phyloP scores from a whole-genome alignment of 2,797 vertebrate genomes.

The Amphiprion clarkii region DNA sequence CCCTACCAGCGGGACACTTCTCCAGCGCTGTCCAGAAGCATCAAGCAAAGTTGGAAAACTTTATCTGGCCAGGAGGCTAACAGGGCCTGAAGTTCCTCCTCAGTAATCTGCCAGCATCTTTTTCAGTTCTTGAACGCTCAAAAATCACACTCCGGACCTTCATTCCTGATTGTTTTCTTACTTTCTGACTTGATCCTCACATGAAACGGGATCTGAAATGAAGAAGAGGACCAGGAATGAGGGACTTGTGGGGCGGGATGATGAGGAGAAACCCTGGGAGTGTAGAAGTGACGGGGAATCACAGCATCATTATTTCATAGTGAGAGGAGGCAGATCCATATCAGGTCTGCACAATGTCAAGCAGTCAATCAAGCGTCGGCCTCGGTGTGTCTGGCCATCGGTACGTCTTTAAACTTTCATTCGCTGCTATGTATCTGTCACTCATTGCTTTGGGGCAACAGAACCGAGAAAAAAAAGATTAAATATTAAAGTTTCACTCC shows the following conservation, averaged over 20 bases:
- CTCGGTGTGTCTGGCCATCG: conserved; percentile 21
- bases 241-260: conserved; percentile 7
- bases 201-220: neutral
- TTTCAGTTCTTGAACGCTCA: no score
- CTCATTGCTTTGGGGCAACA: conserved; percentile 78
- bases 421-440: conserved; percentile 71
- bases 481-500: conserved; percentile 81
- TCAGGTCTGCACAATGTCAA: conserved; percentile 67
- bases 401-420: conserved; percentile 72
- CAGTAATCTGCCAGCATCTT: no score
- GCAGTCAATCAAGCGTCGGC: conserved; percentile 60
- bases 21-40: neutral
- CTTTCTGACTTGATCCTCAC: neutral
- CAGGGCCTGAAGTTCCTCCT: no score
- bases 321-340: conserved; percentile 51
- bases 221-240: conserved; percentile 5
- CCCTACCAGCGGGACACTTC: neutral
- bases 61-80: neutral
- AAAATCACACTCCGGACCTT: no score
- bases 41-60: conserved; percentile 12
- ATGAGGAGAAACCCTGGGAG: conserved; percentile 3
- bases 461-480: conserved; percentile 68
- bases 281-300: neutral
- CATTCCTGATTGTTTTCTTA: neutral
- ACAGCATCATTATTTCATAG: conserved; percentile 75